Evolutionary conservation across 1,140 invertebrate species (phyloP).

Genomic region (Drosophila biarmipes): DNA sequence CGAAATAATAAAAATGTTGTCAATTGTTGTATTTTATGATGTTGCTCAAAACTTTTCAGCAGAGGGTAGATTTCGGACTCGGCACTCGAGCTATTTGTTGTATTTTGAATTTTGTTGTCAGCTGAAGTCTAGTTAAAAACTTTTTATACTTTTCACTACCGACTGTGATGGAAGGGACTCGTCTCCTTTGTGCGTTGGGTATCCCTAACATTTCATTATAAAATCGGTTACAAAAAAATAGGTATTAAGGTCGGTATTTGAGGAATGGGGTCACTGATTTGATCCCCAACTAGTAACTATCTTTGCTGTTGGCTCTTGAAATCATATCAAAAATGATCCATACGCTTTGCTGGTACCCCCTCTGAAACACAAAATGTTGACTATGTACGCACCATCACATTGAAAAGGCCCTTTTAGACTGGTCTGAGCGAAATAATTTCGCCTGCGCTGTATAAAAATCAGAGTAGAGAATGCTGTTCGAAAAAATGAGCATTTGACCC

Average conservation of each 20-base stretch:
- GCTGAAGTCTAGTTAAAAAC: conserved; percentile 54
- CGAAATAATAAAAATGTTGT: conserved; percentile 65
- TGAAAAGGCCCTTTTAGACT: conserved; percentile 24
- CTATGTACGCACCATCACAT: background rate
- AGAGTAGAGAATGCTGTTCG: conserved; percentile 5
- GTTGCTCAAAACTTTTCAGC: conserved; percentile 39
- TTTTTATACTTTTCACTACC: conserved; percentile 42
- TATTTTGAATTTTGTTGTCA: conserved; percentile 61
- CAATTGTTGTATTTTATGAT: conserved; percentile 79
- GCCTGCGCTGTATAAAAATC: conserved; percentile 17
- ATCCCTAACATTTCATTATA: too few relatives aligned
- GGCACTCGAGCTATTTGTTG: conserved; percentile 62
- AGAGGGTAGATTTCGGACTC: conserved; percentile 32
- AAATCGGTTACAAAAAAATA: too few relatives aligned
- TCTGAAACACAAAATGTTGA: background rate
- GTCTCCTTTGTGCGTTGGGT: background rate
- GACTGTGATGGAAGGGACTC: background rate
- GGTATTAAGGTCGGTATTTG: background rate
- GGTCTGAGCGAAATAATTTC: conserved; percentile 5
- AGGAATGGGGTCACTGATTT: background rate
- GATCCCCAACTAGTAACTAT: too few relatives aligned
- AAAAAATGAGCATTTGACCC: conserved; percentile 33
- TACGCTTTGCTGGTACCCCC: background rate
- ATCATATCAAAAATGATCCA: background rate
- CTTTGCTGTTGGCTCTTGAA: background rate